phyloP scores from a whole-genome alignment of 2,797 vertebrate species.

The Champsocephalus esox region DNA sequence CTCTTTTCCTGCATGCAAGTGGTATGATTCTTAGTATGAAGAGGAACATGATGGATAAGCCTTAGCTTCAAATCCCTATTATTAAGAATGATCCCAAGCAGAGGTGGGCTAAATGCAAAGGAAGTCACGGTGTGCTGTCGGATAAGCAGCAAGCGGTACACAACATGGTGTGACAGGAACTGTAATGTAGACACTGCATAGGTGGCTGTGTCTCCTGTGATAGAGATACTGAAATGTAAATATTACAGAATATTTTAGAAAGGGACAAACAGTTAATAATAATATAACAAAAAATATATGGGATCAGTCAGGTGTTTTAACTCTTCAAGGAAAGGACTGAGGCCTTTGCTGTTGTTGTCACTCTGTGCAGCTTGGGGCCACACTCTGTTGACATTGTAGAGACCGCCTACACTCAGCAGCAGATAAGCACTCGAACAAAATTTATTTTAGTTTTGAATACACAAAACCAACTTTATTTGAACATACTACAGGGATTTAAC shows the following conservation, averaged over 20 bases:
- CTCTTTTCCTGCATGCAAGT: neutral
- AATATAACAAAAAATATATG: no score
- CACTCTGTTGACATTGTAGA: constrained; percentile 28
- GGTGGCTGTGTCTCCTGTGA: constrained; percentile 12
- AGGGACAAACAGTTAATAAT: neutral
- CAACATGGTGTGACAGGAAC: constrained; percentile 24
- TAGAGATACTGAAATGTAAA: neutral
- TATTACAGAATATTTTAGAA: neutral
- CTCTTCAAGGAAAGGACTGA: neutral
- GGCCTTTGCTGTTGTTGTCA: neutral
- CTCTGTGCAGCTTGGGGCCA: constrained; percentile 8
- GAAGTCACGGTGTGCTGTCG: neutral
- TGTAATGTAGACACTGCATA: constrained; percentile 29
- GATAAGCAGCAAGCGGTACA: constrained; percentile 8
- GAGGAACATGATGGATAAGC: neutral
- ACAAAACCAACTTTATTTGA: neutral
- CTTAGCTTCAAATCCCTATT: constrained; percentile 21
- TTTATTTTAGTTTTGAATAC: neutral
- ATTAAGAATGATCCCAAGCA: constrained; percentile 18
- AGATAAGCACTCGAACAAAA: no score
- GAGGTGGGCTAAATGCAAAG: neutral
- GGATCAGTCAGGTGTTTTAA: neutral
- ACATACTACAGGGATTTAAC: neutral
- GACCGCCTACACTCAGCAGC: constrained; percentile 19
- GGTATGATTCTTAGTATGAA: neutral